Evolutionary conservation across 2,113 vertebrate species (phyloP).

Genomic region (Urocynchramus pylzowi): DNA sequence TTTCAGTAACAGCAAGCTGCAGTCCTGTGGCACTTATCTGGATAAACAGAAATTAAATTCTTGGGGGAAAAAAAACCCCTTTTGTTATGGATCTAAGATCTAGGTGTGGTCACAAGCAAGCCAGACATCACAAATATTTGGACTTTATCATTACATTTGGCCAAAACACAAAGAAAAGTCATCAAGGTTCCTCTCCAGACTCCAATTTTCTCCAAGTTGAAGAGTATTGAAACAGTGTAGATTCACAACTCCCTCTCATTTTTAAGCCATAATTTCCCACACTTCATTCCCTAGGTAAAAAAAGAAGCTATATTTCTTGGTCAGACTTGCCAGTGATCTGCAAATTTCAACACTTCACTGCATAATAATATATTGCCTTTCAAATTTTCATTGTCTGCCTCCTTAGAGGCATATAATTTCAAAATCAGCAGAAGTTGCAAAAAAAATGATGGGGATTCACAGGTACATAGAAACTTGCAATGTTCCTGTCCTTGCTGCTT

Average conservation of each 20-base stretch:
- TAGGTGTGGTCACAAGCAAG: background rate
- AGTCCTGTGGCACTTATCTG: background rate
- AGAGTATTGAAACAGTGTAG: background rate
- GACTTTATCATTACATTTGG: background rate
- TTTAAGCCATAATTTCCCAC: background rate
- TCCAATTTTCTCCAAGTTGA: background rate
- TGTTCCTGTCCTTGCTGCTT: background rate
- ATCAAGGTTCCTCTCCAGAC: background rate
- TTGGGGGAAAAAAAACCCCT: background rate
- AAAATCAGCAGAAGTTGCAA: background rate
- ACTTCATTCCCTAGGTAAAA: background rate
- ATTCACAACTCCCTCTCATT: background rate
- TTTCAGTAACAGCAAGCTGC: background rate
- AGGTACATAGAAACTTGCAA: background rate
- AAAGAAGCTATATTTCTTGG: background rate
- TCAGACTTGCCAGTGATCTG: background rate
- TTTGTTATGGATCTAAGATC: background rate
- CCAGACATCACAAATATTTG: background rate
- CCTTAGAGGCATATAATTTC: background rate
- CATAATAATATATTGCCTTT: background rate
- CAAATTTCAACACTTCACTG: background rate
- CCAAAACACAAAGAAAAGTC: background rate
- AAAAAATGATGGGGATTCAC: background rate
- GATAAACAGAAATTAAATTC: background rate
- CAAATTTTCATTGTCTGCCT: background rate